Base-by-base conservation (phyloP, 1,140 invertebrate genomes). In the Drosophila littoralis region DNA sequence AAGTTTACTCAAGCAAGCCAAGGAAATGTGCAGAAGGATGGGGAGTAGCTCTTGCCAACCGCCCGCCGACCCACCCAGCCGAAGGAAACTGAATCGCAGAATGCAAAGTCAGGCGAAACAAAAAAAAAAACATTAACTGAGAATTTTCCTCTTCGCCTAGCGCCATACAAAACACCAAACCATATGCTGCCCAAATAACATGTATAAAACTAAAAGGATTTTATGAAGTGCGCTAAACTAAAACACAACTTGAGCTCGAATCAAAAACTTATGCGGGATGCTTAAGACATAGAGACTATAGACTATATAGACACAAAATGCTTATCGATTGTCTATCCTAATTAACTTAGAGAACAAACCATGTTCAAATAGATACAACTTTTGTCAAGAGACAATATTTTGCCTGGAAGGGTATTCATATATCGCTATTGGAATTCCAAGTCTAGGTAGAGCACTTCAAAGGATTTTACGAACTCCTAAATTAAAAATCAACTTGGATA, bases 1-100 rank as follows among this genome's bases (percentile, higher is more conserved):
- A 88, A 88, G 84, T 88, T 88, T 89, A 83, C 83, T 83, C 74
- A 77, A 82, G 73, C 74, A 64, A 68, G 59, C 55, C 54, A 46
- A 32, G 28, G n/a, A 12, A 33, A 45, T 8, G 8, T 1, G 22
- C 22, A 22, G 22, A 22, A 22, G 22, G 22, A 22, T 22, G 22
- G 3, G 22, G 22, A 1, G 22, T 22, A 22, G 22, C 22, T 22
- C 2, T 3, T 3, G 22, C 22, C 22, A 17, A 17, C 17, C 17
- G 17, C 17, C 17, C 17, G 17, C 17, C n/a, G 51, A 28, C 38
- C 10, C 50, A 42, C 13, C 38, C 33, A 17, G 10, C 22, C 50
- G 36, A 38, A 72, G 52, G 60, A 55, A 68, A 60, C 54, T 33
- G 58, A 63, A 51, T 28, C 42, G 57, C 65, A 33, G 66, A 75